A percentile compares a stretch with the other conserved stretches of the same genome.
Conservation (phyloP, 1,140 invertebrate genomes). For the Nomia melanderi region DNA sequence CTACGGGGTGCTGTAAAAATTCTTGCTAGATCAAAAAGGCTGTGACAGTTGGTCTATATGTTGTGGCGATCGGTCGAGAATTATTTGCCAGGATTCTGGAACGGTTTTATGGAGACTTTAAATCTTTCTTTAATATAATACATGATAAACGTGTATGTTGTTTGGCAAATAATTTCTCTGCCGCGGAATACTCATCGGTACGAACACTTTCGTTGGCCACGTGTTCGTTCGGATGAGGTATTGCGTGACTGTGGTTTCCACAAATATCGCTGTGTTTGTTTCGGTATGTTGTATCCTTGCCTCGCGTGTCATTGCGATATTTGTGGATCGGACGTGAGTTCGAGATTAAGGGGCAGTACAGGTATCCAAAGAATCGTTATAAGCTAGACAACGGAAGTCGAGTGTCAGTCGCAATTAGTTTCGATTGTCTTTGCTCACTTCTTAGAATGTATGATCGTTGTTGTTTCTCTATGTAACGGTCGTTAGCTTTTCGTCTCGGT, state of each 20-base stretch:
- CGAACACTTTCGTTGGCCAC: neutral
- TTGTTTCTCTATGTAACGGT: no score
- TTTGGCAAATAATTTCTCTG: conserved; percentile 16
- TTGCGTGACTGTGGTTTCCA: neutral
- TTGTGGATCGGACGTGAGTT: neutral
- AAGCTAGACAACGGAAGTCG: conserved; percentile 6
- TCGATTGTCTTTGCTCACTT: neutral
- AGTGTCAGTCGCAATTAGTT: neutral
- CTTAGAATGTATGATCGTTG: no score
- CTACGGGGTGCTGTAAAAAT: conserved; percentile 56
- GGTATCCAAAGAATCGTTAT: conserved; percentile 1
- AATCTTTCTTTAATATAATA: neutral
- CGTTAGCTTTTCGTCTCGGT: conserved; percentile 16
- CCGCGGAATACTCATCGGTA: neutral
- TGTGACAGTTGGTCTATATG: neutral
- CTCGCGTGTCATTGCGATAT: neutral
- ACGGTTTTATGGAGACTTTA: no score
- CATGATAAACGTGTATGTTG: neutral
- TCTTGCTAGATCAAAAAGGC: conserved; percentile 33
- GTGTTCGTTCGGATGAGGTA: neutral
- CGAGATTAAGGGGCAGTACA: neutral
- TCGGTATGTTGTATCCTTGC: neutral
- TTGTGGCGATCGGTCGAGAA: neutral
- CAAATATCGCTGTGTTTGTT: neutral
- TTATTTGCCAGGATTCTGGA: neutral